These are phyloP conservation scores for Drosophila lacteicornis DNA, from an alignment of 1,140 invertebrate genomes.

Conservation along the genomic window DNA sequence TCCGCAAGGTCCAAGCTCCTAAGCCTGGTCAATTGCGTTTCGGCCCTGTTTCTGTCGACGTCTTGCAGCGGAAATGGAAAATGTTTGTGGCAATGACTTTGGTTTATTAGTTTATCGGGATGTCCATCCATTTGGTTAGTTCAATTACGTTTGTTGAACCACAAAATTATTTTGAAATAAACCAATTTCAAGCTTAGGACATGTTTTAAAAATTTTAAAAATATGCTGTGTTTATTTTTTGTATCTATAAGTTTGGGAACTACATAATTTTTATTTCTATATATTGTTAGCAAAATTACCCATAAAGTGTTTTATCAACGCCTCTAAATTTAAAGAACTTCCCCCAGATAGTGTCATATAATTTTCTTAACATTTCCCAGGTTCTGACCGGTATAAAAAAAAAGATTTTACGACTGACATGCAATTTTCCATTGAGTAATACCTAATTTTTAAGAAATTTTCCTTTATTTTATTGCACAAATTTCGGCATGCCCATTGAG, in stretches of 20 bases:
- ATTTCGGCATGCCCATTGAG: conserved; percentile 26
- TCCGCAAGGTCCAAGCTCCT: conserved; percentile 58
- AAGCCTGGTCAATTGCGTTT: conserved; percentile 59
- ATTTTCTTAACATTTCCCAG: neutral
- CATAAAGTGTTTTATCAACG: too few species aligned
- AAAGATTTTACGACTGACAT: conserved; percentile 33
- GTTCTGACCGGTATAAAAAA: neutral
- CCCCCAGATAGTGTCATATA: neutral
- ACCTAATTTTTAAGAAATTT: conserved; percentile 37
- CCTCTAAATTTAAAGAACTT: neutral
- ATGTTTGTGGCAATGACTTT: conserved; percentile 56
- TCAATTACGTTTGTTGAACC: conserved; percentile 26
- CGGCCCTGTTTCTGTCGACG: conserved; percentile 11
- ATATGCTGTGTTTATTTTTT: too few species aligned
- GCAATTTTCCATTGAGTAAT: conserved; percentile 48
- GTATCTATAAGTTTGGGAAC: too few species aligned
- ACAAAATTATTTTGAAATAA: conserved; percentile 4
- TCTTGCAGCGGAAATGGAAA: conserved; percentile 69
- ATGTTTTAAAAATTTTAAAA: neutral
- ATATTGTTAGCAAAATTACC: too few species aligned
- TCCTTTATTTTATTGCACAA: conserved; percentile 28
- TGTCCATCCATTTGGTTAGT: conserved; percentile 32
- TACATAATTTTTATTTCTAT: too few species aligned
- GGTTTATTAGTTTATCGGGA: conserved; percentile 50
- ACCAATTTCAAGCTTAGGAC: neutral